Evolutionary conservation across 2,888 invertebrate genomes (phyloP).

Genomic region (Campaea margaritaria): DNA sequence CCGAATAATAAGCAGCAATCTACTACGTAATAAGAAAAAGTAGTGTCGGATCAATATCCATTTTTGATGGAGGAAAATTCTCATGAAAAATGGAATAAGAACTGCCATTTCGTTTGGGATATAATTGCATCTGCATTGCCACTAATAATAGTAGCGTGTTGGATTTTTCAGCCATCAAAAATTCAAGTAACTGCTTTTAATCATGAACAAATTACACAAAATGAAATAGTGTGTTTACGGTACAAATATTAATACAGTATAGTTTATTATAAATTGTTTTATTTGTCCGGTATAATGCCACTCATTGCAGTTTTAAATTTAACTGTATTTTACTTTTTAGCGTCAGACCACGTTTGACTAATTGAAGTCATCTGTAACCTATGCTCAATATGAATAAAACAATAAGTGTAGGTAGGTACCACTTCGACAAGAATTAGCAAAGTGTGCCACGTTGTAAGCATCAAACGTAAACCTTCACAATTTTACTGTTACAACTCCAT

Average conservation of each 20-base stretch:
- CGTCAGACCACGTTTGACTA: constrained; percentile 12
- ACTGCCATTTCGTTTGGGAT: background rate
- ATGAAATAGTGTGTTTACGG: background rate
- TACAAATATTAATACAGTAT: background rate
- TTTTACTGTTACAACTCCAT: background rate
- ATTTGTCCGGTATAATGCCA: constrained; percentile 38
- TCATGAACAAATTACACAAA: constrained; percentile 1
- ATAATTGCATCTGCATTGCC: constrained; percentile 31
- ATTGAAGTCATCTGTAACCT: background rate
- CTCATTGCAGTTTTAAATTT: constrained; percentile 26
- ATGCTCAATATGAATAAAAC: background rate
- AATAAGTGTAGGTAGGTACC: background rate
- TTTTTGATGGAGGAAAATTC: constrained; percentile 35
- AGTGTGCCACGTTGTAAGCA: too few relatives aligned
- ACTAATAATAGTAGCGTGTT: constrained; percentile 4
- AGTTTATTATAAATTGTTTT: constrained; percentile 17
- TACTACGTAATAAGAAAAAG: constrained; percentile 18
- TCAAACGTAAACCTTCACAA: too few relatives aligned
- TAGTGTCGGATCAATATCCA: constrained; percentile 19
- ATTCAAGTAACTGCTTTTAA: constrained; percentile 4
- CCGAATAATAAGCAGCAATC: constrained; percentile 64
- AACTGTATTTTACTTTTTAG: constrained; percentile 1
- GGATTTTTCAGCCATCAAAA: background rate
- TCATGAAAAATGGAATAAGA: background rate
- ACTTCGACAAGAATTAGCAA: too few relatives aligned